A percentile compares a stretch with the other conserved stretches of the same genome.
phyloP scores from a whole-genome alignment of 2,113 vertebrate species.

The Peromyscus polionotus region DNA sequence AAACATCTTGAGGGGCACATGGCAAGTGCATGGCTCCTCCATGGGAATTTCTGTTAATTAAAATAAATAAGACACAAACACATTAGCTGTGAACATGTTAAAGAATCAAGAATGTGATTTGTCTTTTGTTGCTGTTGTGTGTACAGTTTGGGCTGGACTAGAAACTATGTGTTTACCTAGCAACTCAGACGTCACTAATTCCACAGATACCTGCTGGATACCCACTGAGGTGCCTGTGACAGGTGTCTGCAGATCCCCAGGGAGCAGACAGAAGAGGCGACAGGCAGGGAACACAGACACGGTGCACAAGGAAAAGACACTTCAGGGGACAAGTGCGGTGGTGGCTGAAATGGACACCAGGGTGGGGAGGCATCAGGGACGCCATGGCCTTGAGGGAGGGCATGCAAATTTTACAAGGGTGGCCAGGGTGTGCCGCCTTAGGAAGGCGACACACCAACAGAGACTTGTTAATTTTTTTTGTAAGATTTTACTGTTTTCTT shows the following conservation, averaged over 20 bases:
- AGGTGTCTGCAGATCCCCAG: background rate
- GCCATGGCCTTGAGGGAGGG: accelerated
- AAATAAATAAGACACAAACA: slow-evolving; percentile 57
- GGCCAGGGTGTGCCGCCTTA: background rate
- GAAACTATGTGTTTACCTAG: background rate
- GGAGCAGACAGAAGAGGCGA: background rate
- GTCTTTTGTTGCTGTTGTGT: background rate
- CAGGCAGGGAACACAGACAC: background rate
- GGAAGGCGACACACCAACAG: slow-evolving; percentile 1
- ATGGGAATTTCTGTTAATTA: slow-evolving; percentile 70
- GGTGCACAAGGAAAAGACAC: background rate
- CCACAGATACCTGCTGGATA: background rate
- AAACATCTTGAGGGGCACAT: slow-evolving; percentile 48
- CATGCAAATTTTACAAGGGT: background rate
- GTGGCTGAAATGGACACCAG: background rate
- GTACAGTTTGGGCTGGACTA: background rate
- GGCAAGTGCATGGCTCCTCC: background rate
- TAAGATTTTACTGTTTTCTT: background rate
- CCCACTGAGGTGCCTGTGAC: background rate
- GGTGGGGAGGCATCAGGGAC: background rate
- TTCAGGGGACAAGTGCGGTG: background rate
- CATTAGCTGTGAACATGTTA: slow-evolving; percentile 56
- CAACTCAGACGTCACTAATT: slow-evolving; percentile 28
- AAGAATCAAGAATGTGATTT: slow-evolving; percentile 51
- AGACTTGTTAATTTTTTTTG: background rate